These are phyloP conservation scores for Eristalis tenax DNA, from an alignment of 2,888 invertebrate genomes.

Conservation along the genomic window DNA sequence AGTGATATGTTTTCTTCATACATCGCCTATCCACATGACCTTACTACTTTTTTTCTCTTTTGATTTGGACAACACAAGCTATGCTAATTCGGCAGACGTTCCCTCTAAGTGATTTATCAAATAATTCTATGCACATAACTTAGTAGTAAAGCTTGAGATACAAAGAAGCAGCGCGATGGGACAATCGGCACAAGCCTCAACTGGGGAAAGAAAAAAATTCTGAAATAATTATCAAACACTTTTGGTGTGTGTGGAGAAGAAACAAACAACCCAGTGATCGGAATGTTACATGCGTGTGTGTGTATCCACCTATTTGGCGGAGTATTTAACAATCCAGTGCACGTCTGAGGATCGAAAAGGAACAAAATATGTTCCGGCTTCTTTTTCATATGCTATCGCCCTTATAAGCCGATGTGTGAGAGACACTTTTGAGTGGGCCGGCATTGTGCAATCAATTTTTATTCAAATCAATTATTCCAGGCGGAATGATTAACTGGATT, in stretches of 20 bases:
- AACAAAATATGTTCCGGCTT: slow-evolving; percentile 42
- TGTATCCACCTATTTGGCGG: not conserved
- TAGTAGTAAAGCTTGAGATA: slow-evolving; percentile 18
- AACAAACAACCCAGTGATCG: not conserved
- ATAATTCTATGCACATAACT: slow-evolving; percentile 56
- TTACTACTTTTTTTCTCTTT: not conserved
- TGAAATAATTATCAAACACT: slow-evolving; percentile 51
- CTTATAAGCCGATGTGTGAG: slow-evolving; percentile 37
- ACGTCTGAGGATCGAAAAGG: slow-evolving; percentile 67
- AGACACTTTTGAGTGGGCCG: slow-evolving; percentile 14
- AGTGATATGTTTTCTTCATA: not conserved
- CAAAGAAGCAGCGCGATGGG: slow-evolving; percentile 23
- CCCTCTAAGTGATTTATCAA: slow-evolving; percentile 44
- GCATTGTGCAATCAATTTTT: slow-evolving; percentile 13
- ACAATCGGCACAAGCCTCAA: not conserved
- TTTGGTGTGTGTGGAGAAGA: slow-evolving; percentile 23
- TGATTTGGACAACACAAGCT: slow-evolving; percentile 2
- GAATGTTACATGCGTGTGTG: not conserved
- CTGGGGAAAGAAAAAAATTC: not conserved
- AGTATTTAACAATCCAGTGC: slow-evolving; percentile 27
- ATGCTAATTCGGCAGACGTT: slow-evolving; percentile 16
- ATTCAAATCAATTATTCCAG: slow-evolving; percentile 15
- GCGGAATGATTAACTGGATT: slow-evolving; percentile 42
- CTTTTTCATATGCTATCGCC: slow-evolving; percentile 27
- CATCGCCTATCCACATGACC: not conserved